Base-by-base conservation (phyloP, 2,113 vertebrate genomes). In the Myxocyprinus asiaticus region DNA sequence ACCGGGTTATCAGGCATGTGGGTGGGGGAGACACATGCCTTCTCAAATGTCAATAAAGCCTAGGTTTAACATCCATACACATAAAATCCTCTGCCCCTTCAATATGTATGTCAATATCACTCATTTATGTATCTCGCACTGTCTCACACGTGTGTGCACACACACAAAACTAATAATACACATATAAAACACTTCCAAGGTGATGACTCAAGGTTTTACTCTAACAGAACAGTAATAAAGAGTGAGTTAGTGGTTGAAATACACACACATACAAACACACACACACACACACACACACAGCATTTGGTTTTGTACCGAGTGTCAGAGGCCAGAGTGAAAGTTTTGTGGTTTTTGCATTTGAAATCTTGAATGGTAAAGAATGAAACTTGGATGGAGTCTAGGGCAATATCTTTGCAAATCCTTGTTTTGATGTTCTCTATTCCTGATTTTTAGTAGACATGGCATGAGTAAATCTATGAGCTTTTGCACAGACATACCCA, bases 21-120 rank as follows among this genome's bases (percentile, higher is more conserved):
- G 91, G 90, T 87, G 91, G 90, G 88, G 89, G 86, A 90, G 88
- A 86, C 83, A 87, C 88, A 85, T 77, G 83, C 71, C 78, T 84
- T 75, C 80, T 84, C 53, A 90, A 90, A 91, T 90, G 89, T 90
- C 89, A 90, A 81, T 79, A 64, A 85, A 77, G 68, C 56, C 73
- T 47, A 76, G 59, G 1, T 33, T 67, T 48, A 81, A 73, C 47
- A 43, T 67, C n/a, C 7, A 77, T 64, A 80, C 45, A 73, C 42
- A 69, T 15, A 33, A 33, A 33, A 33, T 33, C 22, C 22, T 33
- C 22, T 33, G 3, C 22, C 22, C 22, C 22, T 33, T 33, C 22
- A 33, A 33, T 33, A 33, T 33, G 22, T 33, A 1, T 33, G 22
- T 33, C 22, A 33, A 33, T 33, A 33, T 33, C 22, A 33, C 22